A percentile compares a stretch with the other conserved stretches of the same genome.
Conservation (phyloP, 2,888 invertebrate species). For the Sinelater perroti region DNA sequence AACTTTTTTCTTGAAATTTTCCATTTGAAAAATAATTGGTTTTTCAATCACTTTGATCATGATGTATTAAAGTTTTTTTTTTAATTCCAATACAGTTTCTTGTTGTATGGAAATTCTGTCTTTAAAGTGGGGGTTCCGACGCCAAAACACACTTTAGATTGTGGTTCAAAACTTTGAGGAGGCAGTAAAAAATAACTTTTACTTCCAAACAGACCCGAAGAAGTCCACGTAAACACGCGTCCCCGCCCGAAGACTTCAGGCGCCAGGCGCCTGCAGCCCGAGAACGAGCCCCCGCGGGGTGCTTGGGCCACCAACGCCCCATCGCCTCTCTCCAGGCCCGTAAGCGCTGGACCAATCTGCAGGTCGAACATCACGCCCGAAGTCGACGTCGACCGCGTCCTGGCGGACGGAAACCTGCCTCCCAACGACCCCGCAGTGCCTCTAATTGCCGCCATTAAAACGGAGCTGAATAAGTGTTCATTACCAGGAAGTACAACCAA, state of each 20-base stretch:
- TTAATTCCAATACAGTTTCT: too few species aligned
- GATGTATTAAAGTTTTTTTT: too few species aligned
- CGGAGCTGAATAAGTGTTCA: constrained; percentile 66
- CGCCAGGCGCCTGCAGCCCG: constrained; percentile 53
- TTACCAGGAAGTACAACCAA: constrained; percentile 58
- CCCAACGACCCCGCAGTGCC: constrained; percentile 80
- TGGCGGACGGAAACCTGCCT: constrained; percentile 67
- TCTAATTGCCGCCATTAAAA: constrained; percentile 84
- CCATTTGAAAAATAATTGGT: too few species aligned
- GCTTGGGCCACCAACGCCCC: constrained; percentile 66
- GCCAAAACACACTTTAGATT: too few species aligned
- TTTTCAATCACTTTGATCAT: too few species aligned
- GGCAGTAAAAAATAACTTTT: too few species aligned
- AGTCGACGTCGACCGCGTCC: constrained; percentile 64
- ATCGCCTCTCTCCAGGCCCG: constrained; percentile 65
- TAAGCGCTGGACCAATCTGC: constrained; percentile 73
- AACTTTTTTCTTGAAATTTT: too few species aligned
- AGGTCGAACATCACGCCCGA: constrained; percentile 62
- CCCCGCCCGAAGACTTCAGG: constrained; percentile 58
- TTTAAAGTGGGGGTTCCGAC: too few species aligned
- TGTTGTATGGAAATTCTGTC: too few species aligned
- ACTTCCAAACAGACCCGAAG: constrained; percentile 30
- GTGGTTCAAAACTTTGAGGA: too few species aligned
- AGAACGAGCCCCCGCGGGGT: constrained; percentile 57
- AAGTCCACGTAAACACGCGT: constrained; percentile 6